A percentile compares a stretch with the other conserved stretches of the same genome.
Evolutionary conservation across 2,797 vertebrate genomes (phyloP).

Genomic region (Brachyalestes nurse): DNA sequence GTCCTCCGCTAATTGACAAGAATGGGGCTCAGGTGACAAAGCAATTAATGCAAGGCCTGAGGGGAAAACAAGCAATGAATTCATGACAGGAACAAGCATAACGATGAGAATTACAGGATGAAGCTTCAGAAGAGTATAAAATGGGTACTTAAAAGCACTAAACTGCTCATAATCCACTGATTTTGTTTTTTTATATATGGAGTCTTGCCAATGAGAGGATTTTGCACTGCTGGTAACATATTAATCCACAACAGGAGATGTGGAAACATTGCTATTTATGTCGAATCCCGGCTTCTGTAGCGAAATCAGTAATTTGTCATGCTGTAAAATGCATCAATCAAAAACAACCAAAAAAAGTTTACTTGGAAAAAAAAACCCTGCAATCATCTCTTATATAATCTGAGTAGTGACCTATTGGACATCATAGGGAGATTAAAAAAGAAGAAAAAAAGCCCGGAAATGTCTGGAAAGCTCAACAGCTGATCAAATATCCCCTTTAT

Average conservation of each 20-base stretch:
- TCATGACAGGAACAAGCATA: slow-evolving; percentile 42
- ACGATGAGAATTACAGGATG: slow-evolving; percentile 55
- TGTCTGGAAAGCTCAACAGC: slow-evolving; percentile 26
- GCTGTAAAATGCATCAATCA: slow-evolving; percentile 52
- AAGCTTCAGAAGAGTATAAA: slow-evolving; percentile 63
- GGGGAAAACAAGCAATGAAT: slow-evolving; percentile 38
- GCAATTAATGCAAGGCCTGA: slow-evolving; percentile 31
- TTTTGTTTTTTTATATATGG: slow-evolving; percentile 75
- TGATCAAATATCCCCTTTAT: slow-evolving; percentile 17
- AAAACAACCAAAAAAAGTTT: slow-evolving; percentile 46
- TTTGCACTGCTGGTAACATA: slow-evolving; percentile 65
- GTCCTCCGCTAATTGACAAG: slow-evolving; percentile 25
- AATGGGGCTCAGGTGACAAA: slow-evolving; percentile 23
- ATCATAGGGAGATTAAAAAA: slow-evolving; percentile 21
- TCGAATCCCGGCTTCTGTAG: slow-evolving; percentile 43
- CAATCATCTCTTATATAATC: slow-evolving; percentile 27
- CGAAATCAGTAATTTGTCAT: slow-evolving; percentile 49
- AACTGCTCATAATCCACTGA: slow-evolving; percentile 66
- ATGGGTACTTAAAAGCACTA: slow-evolving; percentile 63
- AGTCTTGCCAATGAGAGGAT: slow-evolving; percentile 70
- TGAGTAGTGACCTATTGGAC: slow-evolving; percentile 24
- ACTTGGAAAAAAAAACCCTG: not conserved
- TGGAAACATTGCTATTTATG: slow-evolving; percentile 57
- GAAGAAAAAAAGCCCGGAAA: slow-evolving; percentile 6
- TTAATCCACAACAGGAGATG: slow-evolving; percentile 60